Percentiles rank a stretch among this genome's conserved stretches.
phyloP scores from a whole-genome alignment of 2,113 vertebrate genomes.

The Chamaea fasciata region DNA sequence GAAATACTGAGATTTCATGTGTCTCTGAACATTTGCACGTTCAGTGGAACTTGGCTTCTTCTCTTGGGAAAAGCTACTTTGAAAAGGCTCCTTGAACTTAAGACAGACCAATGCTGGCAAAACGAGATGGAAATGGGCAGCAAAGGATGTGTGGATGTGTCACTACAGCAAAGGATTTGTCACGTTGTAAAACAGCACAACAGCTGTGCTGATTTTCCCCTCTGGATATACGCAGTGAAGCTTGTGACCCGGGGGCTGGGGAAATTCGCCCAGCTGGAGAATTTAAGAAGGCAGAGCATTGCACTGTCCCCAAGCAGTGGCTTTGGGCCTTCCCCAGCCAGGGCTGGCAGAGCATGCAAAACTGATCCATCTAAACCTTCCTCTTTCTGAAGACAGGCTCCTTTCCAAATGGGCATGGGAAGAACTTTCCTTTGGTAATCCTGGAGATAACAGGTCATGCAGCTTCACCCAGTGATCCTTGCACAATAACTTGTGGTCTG shows the following conservation, averaged over 20 bases:
- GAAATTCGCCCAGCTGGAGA: not conserved
- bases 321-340: not conserved
- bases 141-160: not conserved
- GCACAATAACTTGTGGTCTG: slow-evolving; percentile 42
- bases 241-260: not conserved
- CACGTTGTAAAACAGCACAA: not conserved
- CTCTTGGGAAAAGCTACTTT: not conserved
- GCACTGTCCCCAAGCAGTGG: rapidly evolving
- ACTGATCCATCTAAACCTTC: not conserved
- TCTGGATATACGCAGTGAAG: not conserved
- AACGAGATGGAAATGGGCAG: not conserved
- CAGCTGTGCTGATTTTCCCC: not conserved
- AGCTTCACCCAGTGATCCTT: slow-evolving; percentile 36
- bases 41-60: not conserved
- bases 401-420: not conserved
- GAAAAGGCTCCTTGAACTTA: not conserved
- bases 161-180: not conserved
- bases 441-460: slow-evolving; percentile 37
- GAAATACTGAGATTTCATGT: not conserved
- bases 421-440: slow-evolving; percentile 31
- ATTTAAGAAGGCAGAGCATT: not conserved
- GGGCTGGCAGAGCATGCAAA: not conserved
- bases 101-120: not conserved
- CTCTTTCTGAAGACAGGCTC: not conserved
- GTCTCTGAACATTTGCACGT: not conserved